Percentiles rank a stretch among this genome's conserved stretches.
phyloP scores from a whole-genome alignment of 2,797 vertebrate genomes.

The Chelon auratus region DNA sequence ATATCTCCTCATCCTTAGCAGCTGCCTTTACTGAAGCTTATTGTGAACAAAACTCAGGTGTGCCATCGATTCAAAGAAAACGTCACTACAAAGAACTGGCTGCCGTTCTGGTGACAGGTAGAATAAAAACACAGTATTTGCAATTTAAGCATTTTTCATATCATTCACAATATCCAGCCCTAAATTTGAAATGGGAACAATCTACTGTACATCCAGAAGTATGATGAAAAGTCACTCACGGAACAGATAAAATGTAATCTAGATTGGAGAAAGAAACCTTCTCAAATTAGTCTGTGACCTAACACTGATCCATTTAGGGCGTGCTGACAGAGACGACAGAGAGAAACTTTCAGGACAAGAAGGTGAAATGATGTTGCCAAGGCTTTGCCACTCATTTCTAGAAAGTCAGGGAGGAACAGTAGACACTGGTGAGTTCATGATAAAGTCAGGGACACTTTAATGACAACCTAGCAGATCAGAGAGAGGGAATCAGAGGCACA shows the following conservation, averaged over 20 bases:
- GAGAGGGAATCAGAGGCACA: neutral
- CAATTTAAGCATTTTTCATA: no score
- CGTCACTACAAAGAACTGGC: no score
- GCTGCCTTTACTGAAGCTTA: no score
- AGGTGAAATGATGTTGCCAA: constrained; percentile 3
- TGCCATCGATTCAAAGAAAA: no score
- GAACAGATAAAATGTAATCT: constrained; percentile 5
- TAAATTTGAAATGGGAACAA: no score
- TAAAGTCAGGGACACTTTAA: constrained; percentile 13
- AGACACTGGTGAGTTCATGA: neutral
- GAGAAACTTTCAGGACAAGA: constrained; percentile 19
- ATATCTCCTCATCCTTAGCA: no score
- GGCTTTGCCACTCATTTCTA: neutral
- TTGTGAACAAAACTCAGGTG: no score
- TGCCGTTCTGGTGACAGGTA: no score
- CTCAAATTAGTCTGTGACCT: constrained; percentile 39
- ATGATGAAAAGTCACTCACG: neutral
- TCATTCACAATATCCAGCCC: no score
- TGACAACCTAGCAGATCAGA: neutral
- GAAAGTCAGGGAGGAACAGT: neutral
- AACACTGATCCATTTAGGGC: constrained; percentile 38
- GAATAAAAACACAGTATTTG: no score
- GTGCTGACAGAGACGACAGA: constrained; percentile 35
- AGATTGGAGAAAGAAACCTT: constrained; percentile 33
- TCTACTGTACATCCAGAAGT: no score